These are phyloP conservation scores for Xenopus petersii DNA, from an alignment of 2,797 vertebrate genomes.

Conservation along the genomic window DNA sequence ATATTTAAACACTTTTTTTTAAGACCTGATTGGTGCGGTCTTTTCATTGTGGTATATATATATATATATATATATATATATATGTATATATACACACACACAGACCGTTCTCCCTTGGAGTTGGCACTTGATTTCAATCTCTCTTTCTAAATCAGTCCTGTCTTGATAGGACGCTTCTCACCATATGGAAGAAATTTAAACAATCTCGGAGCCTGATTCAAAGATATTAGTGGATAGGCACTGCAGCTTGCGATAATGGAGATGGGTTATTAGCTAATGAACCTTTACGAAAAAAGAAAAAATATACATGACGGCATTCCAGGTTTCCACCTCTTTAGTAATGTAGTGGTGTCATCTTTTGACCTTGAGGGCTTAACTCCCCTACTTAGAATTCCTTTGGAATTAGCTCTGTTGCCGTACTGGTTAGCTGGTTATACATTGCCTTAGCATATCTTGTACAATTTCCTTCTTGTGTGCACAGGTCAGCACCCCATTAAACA, in stretches of 20 bases:
- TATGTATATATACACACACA: no score
- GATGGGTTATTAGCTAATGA: background rate
- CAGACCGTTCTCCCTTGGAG: no score
- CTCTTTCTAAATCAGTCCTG: background rate
- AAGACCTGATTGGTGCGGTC: no score
- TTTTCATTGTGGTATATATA: no score
- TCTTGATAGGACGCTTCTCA: background rate
- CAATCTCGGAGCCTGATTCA: background rate
- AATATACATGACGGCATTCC: constrained; percentile 20
- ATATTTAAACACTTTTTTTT: no score
- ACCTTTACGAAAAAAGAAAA: constrained; percentile 14
- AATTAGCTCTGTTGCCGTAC: constrained; percentile 21
- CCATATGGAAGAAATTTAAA: background rate
- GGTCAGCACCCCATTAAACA: constrained; percentile 26
- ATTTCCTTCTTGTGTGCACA: constrained; percentile 26
- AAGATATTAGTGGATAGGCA: background rate
- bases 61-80: no score
- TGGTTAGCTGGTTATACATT: constrained; percentile 35
- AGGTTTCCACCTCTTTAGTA: constrained; percentile 9
- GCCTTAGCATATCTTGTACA: constrained; percentile 22
- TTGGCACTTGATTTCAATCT: no score
- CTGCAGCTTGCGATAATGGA: background rate
- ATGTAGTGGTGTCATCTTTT: constrained; percentile 21
- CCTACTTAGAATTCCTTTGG: constrained; percentile 43
- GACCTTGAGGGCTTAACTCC: constrained; percentile 35